Evolutionary conservation across 2,797 vertebrate species (phyloP), one percentile per base, ranked within the genome.

Genomic region (Nothura maculosa): DNA sequence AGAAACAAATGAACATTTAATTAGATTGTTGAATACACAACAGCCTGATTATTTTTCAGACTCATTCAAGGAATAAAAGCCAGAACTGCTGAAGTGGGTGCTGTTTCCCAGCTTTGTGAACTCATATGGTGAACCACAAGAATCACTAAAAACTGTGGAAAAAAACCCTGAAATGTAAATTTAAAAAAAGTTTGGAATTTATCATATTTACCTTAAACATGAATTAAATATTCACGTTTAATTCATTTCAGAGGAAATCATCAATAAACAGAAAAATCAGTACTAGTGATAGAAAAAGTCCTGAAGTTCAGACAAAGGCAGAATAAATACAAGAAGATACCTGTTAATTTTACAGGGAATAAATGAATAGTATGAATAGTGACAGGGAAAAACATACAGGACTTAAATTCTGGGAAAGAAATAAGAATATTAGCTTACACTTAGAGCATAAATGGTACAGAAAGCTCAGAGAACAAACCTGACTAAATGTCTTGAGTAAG

Each of bases 1-100:
- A 92, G 83, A 79, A 57, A 84, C 21, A 94, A 96, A 92, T 69
- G 55, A 79, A 52, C 43, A 57, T 70, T 63, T 73, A 84, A 92
- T 87, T 85, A 76, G 50, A 47, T 36, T 81, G 58, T 24, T 94
- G 55, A 81, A 66, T 78, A 82, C 22, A 78, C 24, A 93, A 64
- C 48, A 76, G 67, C 40, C 42, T 91, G 64, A 93, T 87, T 93
- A 60, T 84, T 86, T 91, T 70, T 76, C 85, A 84, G 60, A 50
- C 8, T 43, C 57, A 24, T 22, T 72, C n/a, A 72, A 62, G 30
- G 50, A 40, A 76, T 67, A 66, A 83, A 81, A 81, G 73, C n/a
- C 40, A 61, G 27, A 85, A 85, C 2, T 67, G 47, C 63, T 91
- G 63, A 94, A 84, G 52, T 58, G 75, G 3, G 7, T 12, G 20